These are phyloP conservation scores for Rotaria macrura DNA, from an alignment of 2,888 invertebrate species.

Conservation along the genomic window DNA sequence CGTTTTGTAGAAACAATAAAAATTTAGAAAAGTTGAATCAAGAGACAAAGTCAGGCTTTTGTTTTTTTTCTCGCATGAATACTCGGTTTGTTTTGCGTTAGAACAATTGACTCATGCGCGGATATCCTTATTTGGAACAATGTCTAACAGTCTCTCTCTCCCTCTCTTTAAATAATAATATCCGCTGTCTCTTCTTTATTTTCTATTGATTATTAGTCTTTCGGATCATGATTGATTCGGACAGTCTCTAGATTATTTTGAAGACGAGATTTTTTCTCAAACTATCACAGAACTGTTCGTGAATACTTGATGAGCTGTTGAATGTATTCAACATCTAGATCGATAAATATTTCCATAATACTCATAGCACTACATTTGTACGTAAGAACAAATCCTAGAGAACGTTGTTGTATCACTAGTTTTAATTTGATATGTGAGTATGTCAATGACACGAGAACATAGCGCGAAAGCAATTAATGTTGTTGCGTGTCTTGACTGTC, in stretches of 20 bases:
- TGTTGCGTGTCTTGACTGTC: neutral
- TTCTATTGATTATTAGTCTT: neutral
- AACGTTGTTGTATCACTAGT: too few relatives aligned
- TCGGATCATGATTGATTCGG: neutral
- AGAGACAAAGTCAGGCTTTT: too few relatives aligned
- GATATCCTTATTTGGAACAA: neutral
- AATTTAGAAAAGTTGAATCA: too few relatives aligned
- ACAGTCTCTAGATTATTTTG: neutral
- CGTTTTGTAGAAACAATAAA: too few relatives aligned
- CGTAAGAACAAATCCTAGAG: too few relatives aligned
- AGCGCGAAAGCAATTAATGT: neutral
- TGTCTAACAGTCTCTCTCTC: neutral
- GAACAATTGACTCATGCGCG: neutral
- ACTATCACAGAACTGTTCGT: neutral
- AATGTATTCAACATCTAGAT: too few relatives aligned
- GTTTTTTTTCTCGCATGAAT: too few relatives aligned
- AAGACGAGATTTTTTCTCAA: neutral
- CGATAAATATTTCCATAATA: too few relatives aligned
- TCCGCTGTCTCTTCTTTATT: neutral
- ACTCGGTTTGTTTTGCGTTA: neutral
- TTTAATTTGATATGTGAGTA: neutral
- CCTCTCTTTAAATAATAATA: neutral
- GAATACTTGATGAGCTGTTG: neutral
- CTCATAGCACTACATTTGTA: too few relatives aligned
- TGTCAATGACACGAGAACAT: neutral